Base-by-base conservation (phyloP, 2,888 invertebrate genomes). In the Zaprionus lineosus region DNA sequence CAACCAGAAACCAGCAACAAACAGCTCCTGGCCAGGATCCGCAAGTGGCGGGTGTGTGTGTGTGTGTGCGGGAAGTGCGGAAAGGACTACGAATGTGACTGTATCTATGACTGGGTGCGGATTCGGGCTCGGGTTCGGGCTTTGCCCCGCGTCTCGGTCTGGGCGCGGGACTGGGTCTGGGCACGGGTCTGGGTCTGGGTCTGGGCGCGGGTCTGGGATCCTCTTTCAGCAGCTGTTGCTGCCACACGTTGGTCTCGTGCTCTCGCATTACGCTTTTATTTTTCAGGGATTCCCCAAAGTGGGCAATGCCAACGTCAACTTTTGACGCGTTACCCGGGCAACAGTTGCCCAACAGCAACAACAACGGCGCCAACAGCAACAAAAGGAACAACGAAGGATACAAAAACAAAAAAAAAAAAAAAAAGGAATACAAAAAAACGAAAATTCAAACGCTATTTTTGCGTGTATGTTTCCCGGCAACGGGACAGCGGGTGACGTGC, bases 391-490 rank as follows among this genome's bases (percentile, higher is more conserved):
- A n/a, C n/a, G n/a, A n/a, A n/a, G n/a, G n/a, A n/a, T n/a, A n/a
- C n/a, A n/a, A n/a, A n/a, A 33, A n/a, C 19, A 24, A 21, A 34
- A 24, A 26, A 34, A 44, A 34, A 41, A 26, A 15, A 16, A 12
- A 40, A 44, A 18, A 33, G 34, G 24, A 34, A 43, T 36, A 60
- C 26, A 11, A 34, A 44, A 40, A 52, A 31, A 24, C 26, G 19
- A 18, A 16, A 44, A 50, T 48, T 31, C 67, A 72, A 74, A 70
- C 64, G 71, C 60, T 55, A 64, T 68, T 70, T 73, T 76, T 70
- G 70, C 59, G 74, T 70, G 74, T 60, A 63, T 28, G 62, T 16
- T 55, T 56, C 39, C 64, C 48, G 43, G 37, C 19, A 41, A 37
- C 34, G 31, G 15, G 4, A 18, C 11, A 28, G 31, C 11, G n/a